Base-by-base conservation (phyloP, 2,797 vertebrate species). In the Ara ararauna region DNA sequence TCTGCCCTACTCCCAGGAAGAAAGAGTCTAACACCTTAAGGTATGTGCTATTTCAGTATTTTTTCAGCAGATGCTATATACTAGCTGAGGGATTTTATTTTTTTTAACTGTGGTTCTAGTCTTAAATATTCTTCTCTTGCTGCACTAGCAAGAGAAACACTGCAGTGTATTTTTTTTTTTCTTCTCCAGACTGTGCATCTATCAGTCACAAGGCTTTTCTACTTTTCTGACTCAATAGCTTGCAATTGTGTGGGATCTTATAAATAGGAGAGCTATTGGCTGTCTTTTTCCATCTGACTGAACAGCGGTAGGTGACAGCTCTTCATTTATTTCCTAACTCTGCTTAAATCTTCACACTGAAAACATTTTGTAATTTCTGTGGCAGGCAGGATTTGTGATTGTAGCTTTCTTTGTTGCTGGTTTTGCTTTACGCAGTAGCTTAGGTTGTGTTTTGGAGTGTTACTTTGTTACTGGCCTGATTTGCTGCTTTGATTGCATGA, bases 141-240 rank as follows among this genome's bases (percentile, higher is more conserved):
- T 82, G 22, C 47, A 42, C 22, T 30, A 64, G 76, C 34, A 73
- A 70, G 71, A 64, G 51, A 65, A 90, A 45, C 32, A 17, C 22
- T 81, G 67, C 2, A 2, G 12, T n/a, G 3, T 2, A 17, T 8
- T 19, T 60, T 58, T 60, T 58, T 58, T 44, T 47, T 85, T 29
- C 27, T 76, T 5, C 14, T 60, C 3, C 30, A 24, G 74, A 34
- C 40, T 5, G 0, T 42, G 42, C 12, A 13, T 67, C 17, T 90
- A 1, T 93, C 82, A 56, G 85, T 94, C 83, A 90, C 7, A 23
- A 84, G 94, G 45, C 56, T 84, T 90, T 94, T 72, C 87, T 44
- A 42, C n/a, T 87, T 92, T 96, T 96, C 96, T 97, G 96, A 97
- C 94, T 97, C 96, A 96, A 94, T 95, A 95, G 82, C 67, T 96